Conservation (phyloP, 2,888 invertebrate genomes). For the Chaitophorus viminalis region DNA sequence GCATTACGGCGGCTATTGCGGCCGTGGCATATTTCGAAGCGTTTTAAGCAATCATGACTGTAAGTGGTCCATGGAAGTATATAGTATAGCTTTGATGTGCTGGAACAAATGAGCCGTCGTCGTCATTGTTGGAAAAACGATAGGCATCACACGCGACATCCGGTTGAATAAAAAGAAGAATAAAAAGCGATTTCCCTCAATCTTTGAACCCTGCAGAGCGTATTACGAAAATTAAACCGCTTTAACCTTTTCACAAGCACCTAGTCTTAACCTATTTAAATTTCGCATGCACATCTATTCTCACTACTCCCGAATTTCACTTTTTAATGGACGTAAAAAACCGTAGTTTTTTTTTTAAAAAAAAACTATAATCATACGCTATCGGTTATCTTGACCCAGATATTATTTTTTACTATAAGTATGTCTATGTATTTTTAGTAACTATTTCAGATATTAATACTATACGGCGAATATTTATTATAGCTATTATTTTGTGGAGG, state of each 20-base stretch:
- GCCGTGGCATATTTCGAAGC: too few relatives aligned
- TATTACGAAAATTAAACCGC: background rate
- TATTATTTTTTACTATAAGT: too few relatives aligned
- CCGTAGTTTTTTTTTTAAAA: background rate
- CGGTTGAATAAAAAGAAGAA: background rate
- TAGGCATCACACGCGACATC: too few relatives aligned
- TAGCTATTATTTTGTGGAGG: background rate
- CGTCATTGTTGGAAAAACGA: too few relatives aligned
- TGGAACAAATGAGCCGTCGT: too few relatives aligned
- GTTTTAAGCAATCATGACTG: too few relatives aligned
- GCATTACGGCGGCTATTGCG: too few relatives aligned
- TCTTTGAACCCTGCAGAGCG: background rate
- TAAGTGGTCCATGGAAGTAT: too few relatives aligned
- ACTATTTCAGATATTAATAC: background rate
- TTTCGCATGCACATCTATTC: too few relatives aligned
- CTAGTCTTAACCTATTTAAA: too few relatives aligned
- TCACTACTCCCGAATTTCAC: background rate
- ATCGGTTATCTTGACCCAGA: constrained; percentile 12
- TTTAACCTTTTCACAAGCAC: background rate
- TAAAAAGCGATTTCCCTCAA: background rate
- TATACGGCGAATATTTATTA: background rate
- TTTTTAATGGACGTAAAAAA: constrained; percentile 34
- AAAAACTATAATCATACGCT: background rate
- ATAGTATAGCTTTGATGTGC: too few relatives aligned
- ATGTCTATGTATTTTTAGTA: background rate